Evolutionary conservation across 2,888 invertebrate genomes (phyloP).

Genomic region (Timema podura): DNA sequence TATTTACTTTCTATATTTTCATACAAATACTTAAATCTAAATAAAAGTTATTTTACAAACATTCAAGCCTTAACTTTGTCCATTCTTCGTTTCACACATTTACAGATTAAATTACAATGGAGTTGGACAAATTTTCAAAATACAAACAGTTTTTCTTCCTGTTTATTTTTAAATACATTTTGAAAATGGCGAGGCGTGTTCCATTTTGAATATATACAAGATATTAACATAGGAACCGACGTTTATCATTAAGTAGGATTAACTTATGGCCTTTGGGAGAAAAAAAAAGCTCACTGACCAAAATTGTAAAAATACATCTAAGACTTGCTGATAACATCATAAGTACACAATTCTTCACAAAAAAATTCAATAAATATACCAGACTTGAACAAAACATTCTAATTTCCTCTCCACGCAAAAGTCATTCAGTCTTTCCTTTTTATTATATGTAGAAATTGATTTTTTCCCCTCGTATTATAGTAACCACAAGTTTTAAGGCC

Average conservation of each 20-base stretch:
- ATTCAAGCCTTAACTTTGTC: conserved; percentile 3
- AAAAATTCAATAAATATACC: too few species aligned
- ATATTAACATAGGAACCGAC: conserved; percentile 22
- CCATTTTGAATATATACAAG: conserved; percentile 18
- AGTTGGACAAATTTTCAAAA: conserved; percentile 11
- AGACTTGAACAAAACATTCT: too few species aligned
- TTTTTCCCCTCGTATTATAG: too few species aligned
- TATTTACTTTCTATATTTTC: conserved; percentile 6
- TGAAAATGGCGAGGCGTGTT: conserved; percentile 22
- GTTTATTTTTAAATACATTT: conserved; percentile 4
- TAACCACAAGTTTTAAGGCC: too few species aligned
- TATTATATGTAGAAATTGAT: too few species aligned
- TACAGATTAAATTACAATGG: conserved; percentile 14
- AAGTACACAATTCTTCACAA: too few species aligned
- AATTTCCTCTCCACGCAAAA: too few species aligned
- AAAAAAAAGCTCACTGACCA: background rate
- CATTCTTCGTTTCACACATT: conserved; percentile 1
- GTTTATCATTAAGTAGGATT: conserved; percentile 18
- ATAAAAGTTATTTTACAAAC: conserved; percentile 13
- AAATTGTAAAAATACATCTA: background rate
- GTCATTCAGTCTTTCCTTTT: too few species aligned
- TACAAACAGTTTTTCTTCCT: conserved; percentile 18
- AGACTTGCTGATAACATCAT: too few species aligned
- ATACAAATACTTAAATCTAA: conserved; percentile 9
- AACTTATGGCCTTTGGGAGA: conserved; percentile 16